Conservation (phyloP, 2,797 vertebrate genomes). For the Anas georgica region DNA sequence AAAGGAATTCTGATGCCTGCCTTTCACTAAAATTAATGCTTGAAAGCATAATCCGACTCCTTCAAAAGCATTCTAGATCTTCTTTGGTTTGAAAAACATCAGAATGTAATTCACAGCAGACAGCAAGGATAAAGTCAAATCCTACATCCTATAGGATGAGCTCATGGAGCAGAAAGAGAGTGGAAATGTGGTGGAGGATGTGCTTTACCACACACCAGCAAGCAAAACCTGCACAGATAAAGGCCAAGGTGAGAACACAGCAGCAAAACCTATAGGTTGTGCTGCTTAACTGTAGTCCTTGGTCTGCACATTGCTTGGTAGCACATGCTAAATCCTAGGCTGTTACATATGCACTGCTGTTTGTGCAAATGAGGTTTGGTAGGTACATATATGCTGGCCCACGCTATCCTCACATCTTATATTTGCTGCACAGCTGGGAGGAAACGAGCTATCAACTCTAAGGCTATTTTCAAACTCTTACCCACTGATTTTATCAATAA, state of each 20-base stretch:
- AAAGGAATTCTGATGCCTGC: not conserved
- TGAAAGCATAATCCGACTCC: not conserved
- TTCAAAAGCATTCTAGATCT: not conserved
- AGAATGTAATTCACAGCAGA: not conserved
- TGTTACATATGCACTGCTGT: not conserved
- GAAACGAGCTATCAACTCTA: not conserved
- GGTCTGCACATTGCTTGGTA: not conserved
- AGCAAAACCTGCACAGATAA: not conserved
- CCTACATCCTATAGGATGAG: not conserved
- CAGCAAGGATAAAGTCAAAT: not conserved
- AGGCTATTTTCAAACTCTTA: not conserved
- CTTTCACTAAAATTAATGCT: not conserved
- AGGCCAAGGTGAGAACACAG: not conserved
- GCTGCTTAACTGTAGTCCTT: not conserved
- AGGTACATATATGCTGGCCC: not conserved
- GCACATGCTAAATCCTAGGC: not conserved
- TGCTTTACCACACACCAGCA: not conserved
- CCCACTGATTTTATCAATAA: not conserved
- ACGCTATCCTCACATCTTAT: not conserved
- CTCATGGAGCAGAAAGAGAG: not conserved
- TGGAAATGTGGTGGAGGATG: not conserved
- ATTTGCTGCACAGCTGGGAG: not conserved
- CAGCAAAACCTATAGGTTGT: not conserved
- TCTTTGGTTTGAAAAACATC: not conserved
- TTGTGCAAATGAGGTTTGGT: rapidly evolving